Evolutionary conservation across 1,140 invertebrate species (phyloP).

Genomic region (Pemphigus obesinymphae): DNA sequence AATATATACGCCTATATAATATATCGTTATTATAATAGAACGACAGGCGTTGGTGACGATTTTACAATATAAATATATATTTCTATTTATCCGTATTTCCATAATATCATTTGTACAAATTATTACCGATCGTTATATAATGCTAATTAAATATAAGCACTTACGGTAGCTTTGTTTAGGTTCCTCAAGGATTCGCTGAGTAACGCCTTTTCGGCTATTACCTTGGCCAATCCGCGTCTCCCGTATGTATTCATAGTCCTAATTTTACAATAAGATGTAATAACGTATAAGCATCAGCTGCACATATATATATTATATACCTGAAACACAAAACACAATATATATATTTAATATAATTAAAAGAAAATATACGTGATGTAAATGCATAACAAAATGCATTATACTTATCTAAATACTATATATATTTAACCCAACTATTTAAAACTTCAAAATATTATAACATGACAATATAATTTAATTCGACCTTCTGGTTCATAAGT

Average conservation of each 20-base stretch:
- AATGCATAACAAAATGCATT: no score
- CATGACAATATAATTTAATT: no score
- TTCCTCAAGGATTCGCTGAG: constrained; percentile 28
- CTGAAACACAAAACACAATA: not conserved
- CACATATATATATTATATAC: no score
- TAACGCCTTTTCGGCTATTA: constrained; percentile 33
- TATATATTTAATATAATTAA: not conserved
- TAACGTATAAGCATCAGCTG: not conserved
- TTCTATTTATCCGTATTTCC: not conserved
- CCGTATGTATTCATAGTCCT: not conserved
- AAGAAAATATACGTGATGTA: no score
- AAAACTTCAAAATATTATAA: no score
- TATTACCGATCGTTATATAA: not conserved
- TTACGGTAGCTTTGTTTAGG: constrained; percentile 32
- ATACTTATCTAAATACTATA: no score
- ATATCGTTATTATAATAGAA: no score
- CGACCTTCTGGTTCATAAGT: no score
- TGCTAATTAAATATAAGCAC: constrained; percentile 15
- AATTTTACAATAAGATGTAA: not conserved
- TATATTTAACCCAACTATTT: no score
- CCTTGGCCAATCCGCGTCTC: constrained; percentile 12
- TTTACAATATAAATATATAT: no score
- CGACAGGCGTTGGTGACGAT: no score
- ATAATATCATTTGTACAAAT: not conserved
- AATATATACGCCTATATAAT: no score